Evolutionary conservation across 2,888 invertebrate genomes (phyloP).

Genomic region (Drosophila parthenogenetica): DNA sequence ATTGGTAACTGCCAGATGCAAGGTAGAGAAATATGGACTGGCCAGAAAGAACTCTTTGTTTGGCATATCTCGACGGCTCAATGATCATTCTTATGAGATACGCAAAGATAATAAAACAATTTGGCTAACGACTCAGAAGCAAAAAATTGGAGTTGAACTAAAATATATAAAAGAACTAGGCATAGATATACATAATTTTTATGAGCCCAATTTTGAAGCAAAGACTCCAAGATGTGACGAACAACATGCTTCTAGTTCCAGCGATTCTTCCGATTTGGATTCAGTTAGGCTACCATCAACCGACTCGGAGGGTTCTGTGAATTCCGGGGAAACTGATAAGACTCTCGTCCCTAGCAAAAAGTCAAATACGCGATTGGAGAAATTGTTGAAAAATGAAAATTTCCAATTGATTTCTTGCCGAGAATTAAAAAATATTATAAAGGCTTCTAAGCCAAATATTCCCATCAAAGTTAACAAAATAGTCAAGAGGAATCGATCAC

Average conservation of each 20-base stretch:
- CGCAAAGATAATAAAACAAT: neutral
- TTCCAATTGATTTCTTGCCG: slow-evolving; percentile 6
- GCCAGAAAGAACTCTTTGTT: slow-evolving; percentile 21
- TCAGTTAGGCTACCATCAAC: neutral
- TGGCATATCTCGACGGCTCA: neutral
- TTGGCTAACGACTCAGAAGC: neutral
- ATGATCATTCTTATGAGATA: neutral
- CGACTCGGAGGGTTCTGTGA: no score
- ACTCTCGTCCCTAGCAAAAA: no score
- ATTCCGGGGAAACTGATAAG: no score
- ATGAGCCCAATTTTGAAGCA: neutral
- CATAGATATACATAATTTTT: neutral
- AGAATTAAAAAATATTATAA: neutral
- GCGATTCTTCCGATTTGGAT: no score
- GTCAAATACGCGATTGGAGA: neutral
- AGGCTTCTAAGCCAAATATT: neutral
- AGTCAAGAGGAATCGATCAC: neutral
- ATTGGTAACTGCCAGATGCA: slow-evolving; percentile 3
- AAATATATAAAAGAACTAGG: neutral
- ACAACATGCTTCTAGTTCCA: neutral
- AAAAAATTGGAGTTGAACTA: slow-evolving; percentile 2
- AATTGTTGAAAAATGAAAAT: slow-evolving; percentile 4
- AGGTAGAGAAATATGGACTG: slow-evolving; percentile 18
- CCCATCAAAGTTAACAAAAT: neutral
- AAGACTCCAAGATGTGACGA: neutral